A percentile compares a stretch with the other conserved stretches of the same genome.
phyloP scores from a whole-genome alignment of 2,888 invertebrate species.

The Seira ritae region DNA sequence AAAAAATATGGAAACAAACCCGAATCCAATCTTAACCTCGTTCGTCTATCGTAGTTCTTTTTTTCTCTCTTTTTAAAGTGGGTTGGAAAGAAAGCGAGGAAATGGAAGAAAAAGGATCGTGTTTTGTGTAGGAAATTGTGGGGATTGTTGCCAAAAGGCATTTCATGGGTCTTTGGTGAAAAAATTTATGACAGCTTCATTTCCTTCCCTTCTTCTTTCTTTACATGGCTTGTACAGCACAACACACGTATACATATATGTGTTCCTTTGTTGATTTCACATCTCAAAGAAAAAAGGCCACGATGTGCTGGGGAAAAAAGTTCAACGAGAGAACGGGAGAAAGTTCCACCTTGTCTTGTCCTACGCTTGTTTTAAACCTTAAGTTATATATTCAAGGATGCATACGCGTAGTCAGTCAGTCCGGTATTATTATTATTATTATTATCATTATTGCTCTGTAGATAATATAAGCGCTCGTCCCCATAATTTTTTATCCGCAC shows the following conservation, averaged over 20 bases:
- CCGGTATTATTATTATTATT: not conserved
- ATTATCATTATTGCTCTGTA: conserved; percentile 13
- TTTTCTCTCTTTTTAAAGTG: no score
- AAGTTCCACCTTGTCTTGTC: no score
- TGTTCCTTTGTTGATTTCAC: conserved; percentile 49
- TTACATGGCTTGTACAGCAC: no score
- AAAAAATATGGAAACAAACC: not conserved
- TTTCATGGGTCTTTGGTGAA: conserved; percentile 64
- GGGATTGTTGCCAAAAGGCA: conserved; percentile 66
- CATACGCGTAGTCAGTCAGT: conserved; percentile 14
- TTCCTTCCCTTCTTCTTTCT: conserved; percentile 56
- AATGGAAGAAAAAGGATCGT: conserved; percentile 33
- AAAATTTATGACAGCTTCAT: conserved; percentile 68
- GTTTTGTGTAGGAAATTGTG: conserved; percentile 61
- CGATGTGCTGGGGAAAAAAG: not conserved
- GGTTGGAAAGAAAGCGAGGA: conserved; percentile 15
- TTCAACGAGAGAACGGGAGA: not conserved
- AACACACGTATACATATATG: no score
- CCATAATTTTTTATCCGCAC: conserved; percentile 8
- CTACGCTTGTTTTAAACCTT: no score
- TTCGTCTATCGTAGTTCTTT: no score
- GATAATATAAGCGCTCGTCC: not conserved
- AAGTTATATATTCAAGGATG: conserved; percentile 18
- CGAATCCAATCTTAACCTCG: no score
- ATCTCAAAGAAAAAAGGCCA: no score